Conservation (phyloP, 2,113 vertebrate genomes). For the Ceuthmochares aereus region DNA sequence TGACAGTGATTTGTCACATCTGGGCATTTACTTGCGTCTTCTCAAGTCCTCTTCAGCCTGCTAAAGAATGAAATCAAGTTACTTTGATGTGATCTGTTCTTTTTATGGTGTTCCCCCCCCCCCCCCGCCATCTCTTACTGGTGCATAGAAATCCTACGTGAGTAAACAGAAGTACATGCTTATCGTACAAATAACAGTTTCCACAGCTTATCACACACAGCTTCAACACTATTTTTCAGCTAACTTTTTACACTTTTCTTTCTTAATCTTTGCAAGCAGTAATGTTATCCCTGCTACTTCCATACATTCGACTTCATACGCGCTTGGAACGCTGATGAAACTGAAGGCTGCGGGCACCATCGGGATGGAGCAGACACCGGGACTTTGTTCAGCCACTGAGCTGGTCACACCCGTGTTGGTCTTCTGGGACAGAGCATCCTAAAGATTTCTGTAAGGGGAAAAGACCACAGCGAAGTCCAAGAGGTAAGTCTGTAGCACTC, state of each 20-base stretch:
- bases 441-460: neutral
- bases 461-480: neutral
- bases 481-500: slow-evolving; percentile 27
- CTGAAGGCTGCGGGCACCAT: rapidly evolving
- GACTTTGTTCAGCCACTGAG: neutral
- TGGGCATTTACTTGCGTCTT: neutral
- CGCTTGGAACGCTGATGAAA: neutral
- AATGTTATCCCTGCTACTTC: neutral
- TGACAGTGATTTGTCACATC: neutral
- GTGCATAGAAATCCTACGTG: neutral
- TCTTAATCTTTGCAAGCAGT: neutral
- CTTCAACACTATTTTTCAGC: neutral
- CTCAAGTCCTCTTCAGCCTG: neutral
- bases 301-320: neutral
- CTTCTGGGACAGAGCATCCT: neutral
- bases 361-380: neutral
- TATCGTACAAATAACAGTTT: neutral
- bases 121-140: neutral
- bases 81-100: neutral
- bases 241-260: neutral
- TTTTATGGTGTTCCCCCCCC: neutral
- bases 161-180: neutral
- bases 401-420: rapidly evolving
- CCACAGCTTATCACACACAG: neutral
- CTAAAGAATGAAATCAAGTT: neutral